Evolutionary conservation across 2,113 vertebrate genomes (phyloP).

Genomic region (Myanophis thanlyinensis): DNA sequence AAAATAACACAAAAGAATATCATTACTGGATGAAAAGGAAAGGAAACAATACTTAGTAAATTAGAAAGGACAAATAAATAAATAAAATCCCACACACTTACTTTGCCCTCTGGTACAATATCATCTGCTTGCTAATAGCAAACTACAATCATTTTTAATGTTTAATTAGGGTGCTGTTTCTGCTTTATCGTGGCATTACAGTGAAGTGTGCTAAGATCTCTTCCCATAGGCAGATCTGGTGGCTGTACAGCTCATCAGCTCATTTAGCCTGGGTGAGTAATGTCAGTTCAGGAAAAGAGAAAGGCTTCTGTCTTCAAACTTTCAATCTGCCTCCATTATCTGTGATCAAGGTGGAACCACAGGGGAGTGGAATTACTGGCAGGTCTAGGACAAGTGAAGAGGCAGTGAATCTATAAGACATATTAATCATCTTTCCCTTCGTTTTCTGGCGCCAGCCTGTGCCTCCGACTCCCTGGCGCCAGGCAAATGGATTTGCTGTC

Average conservation of each 20-base stretch:
- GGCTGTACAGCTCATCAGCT: slow-evolving; percentile 73
- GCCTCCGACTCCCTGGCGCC: slow-evolving; percentile 72
- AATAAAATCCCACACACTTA: slow-evolving; percentile 18
- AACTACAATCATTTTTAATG: slow-evolving; percentile 36
- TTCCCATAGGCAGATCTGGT: slow-evolving; percentile 69
- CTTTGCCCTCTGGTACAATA: slow-evolving; percentile 46
- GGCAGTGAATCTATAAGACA: slow-evolving; percentile 77
- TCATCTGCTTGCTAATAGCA: slow-evolving; percentile 57
- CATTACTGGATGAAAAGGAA: slow-evolving; percentile 10
- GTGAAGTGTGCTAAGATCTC: slow-evolving; percentile 67
- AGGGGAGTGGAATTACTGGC: slow-evolving; percentile 73
- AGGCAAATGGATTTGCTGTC: slow-evolving; percentile 78
- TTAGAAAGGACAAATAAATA: slow-evolving; percentile 31
- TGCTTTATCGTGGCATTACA: slow-evolving; percentile 66
- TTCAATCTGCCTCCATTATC: slow-evolving; percentile 79
- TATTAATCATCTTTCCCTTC: slow-evolving; percentile 80
- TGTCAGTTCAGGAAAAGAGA: slow-evolving; percentile 74
- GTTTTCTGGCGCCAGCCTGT: slow-evolving; percentile 79
- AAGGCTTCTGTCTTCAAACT: slow-evolving; percentile 75
- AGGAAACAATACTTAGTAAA: slow-evolving; percentile 35
- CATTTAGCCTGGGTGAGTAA: slow-evolving; percentile 77
- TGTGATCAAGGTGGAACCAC: slow-evolving; percentile 76
- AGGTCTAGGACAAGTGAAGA: slow-evolving; percentile 76
- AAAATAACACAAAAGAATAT: slow-evolving; percentile 43
- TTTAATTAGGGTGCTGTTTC: slow-evolving; percentile 75